These are phyloP conservation scores for Lithophane semibrunnea DNA, from an alignment of 2,888 invertebrate species.

Conservation along the genomic window DNA sequence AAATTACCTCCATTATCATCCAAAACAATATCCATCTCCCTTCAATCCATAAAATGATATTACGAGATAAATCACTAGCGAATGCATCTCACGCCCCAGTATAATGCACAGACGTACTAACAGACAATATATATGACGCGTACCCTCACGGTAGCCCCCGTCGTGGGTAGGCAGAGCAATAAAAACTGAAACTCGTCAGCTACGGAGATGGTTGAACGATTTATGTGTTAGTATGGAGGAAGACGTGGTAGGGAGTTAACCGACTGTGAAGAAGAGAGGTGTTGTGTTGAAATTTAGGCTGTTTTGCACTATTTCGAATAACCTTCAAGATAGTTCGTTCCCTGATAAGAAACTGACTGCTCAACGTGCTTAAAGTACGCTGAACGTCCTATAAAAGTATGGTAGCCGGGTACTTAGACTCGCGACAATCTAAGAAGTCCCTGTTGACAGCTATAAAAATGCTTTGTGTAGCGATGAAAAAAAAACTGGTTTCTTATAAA, in stretches of 20 bases:
- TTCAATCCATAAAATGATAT: conserved; percentile 62
- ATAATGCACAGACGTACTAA: conserved; percentile 55
- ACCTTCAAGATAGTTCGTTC: no score
- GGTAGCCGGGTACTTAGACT: no score
- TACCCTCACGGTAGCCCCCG: conserved; percentile 59
- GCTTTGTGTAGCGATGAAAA: no score
- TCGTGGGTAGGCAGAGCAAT: conserved; percentile 78
- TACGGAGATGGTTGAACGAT: conserved; percentile 50
- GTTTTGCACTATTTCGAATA: background rate
- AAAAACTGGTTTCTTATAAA: no score
- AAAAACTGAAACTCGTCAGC: conserved; percentile 83
- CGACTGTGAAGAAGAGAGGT: conserved; percentile 11
- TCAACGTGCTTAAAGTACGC: no score
- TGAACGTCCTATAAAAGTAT: no score
- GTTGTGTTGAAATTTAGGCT: background rate
- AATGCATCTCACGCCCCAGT: conserved; percentile 65
- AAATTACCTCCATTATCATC: conserved; percentile 33
- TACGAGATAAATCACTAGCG: conserved; percentile 58
- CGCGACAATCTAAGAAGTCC: no score
- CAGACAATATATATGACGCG: conserved; percentile 60
- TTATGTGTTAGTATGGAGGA: conserved; percentile 35
- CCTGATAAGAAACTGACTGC: no score
- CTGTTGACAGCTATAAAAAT: no score
- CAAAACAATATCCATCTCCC: conserved; percentile 43
- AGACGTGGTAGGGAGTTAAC: conserved; percentile 15